phyloP scores from a whole-genome alignment of 2,113 vertebrate species.

The Hippocampus guttulatus region DNA sequence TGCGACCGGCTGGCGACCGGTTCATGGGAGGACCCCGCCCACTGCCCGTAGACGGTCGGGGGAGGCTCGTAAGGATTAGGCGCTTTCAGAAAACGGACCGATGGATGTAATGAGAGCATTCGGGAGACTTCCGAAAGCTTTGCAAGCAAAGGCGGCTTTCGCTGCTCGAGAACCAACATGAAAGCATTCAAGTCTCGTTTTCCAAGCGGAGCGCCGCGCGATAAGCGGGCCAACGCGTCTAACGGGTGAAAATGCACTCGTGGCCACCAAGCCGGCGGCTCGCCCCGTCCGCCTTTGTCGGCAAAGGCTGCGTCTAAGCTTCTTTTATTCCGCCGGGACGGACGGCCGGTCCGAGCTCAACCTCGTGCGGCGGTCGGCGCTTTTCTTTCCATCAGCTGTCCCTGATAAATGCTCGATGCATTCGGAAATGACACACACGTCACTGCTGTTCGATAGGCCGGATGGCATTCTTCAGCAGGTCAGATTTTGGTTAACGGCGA shows the following conservation, averaged over 20 bases:
- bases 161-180: background rate
- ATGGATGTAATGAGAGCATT: background rate
- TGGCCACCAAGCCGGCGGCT: slow-evolving; percentile 49
- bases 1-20: no score
- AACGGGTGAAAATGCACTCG: slow-evolving; percentile 37
- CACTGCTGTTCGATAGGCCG: slow-evolving; percentile 31
- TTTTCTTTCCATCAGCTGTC: slow-evolving; percentile 33
- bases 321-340: slow-evolving; percentile 50
- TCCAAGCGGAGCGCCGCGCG: no score
- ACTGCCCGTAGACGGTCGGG: no score
- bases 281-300: slow-evolving; percentile 42
- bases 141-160: background rate
- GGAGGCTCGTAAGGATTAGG: no score
- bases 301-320: slow-evolving; percentile 37
- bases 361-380: slow-evolving; percentile 46
- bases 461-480: slow-evolving; percentile 46
- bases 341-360: slow-evolving; percentile 37
- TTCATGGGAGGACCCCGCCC: no score
- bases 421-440: slow-evolving; percentile 27
- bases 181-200: background rate
- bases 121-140: background rate
- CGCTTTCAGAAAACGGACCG: no score
- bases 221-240: background rate
- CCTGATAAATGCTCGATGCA: slow-evolving; percentile 31
- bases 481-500: slow-evolving; percentile 38